phyloP scores from a whole-genome alignment of 2,888 invertebrate species.

The Lumbricus terrestris region DNA sequence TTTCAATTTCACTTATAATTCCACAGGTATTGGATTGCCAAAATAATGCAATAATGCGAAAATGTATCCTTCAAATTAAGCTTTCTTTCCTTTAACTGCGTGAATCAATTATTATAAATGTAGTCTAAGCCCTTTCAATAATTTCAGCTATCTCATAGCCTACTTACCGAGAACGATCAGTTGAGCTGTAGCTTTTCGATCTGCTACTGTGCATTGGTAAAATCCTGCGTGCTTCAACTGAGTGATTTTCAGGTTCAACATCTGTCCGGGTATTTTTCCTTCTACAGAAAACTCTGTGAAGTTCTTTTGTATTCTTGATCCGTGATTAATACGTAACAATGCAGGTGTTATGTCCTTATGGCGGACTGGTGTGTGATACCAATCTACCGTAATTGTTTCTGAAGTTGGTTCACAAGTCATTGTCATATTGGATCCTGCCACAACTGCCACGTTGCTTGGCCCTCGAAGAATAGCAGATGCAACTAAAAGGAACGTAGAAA shows the following conservation, averaged over 20 bases:
- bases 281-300: conserved; percentile 3
- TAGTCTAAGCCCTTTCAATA: no score
- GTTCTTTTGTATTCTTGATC: neutral
- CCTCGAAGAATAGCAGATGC: neutral
- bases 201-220: neutral
- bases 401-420: neutral
- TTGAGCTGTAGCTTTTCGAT: neutral
- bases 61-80: no score
- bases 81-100: no score
- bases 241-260: neutral
- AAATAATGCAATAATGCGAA: no score
- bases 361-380: neutral
- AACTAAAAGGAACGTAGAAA: neutral
- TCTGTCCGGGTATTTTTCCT: no score
- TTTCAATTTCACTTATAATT: no score
- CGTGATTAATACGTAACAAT: neutral
- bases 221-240: neutral
- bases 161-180: neutral
- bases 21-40: no score
- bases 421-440: neutral
- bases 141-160: no score
- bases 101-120: no score
- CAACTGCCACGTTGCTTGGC: neutral
- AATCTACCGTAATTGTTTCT: neutral
- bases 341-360: no score